These are phyloP conservation scores for Callorhinus ursinus DNA, from an alignment of 2,113 vertebrate genomes.

Conservation along the genomic window DNA sequence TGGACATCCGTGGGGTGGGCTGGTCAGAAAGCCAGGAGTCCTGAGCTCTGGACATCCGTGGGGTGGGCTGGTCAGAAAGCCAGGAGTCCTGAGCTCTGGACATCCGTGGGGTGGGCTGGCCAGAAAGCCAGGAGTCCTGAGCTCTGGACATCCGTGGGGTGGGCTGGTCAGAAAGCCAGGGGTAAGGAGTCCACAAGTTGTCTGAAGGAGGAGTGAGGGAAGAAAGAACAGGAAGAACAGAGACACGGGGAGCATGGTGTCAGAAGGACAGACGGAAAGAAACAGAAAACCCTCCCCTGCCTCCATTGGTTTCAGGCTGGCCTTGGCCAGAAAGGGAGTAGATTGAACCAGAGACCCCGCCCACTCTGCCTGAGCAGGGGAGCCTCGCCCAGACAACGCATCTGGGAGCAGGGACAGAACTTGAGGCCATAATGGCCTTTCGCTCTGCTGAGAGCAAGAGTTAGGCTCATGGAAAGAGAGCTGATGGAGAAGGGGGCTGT, in stretches of 20 bases:
- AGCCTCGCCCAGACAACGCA: neutral
- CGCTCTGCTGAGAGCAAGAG: neutral
- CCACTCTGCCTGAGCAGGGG: neutral
- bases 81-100: no score
- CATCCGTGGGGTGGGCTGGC: no score
- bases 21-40: neutral
- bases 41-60: no score
- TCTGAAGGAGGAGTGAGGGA: neutral
- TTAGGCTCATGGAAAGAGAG: constrained; percentile 27
- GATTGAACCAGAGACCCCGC: neutral
- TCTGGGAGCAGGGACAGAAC: neutral
- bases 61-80: neutral
- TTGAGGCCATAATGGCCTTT: neutral
- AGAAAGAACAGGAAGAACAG: neutral
- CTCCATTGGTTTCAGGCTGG: neutral
- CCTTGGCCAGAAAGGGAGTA: neutral
- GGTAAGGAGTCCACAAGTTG: neutral
- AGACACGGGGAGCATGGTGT: accelerated
- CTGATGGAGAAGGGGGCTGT: neutral
- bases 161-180: neutral
- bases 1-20: no score
- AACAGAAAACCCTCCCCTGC: neutral
- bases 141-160: no score
- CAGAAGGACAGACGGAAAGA: neutral
- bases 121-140: neutral